Evolutionary conservation across 1,140 invertebrate species (phyloP).

Genomic region (Ips nitidus): DNA sequence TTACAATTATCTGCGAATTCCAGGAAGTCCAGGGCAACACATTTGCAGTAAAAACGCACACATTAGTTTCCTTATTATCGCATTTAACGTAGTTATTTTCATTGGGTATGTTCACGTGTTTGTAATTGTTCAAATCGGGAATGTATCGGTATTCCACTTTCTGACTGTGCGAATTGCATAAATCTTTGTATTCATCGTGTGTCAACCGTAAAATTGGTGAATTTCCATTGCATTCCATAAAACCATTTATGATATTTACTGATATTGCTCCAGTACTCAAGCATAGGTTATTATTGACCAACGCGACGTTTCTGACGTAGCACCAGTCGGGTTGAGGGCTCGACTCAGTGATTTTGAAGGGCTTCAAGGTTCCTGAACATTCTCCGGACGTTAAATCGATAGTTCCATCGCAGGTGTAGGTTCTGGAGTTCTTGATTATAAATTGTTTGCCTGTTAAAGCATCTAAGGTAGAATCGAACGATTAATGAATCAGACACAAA

Average conservation of each 20-base stretch:
- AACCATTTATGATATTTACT: conserved; percentile 1
- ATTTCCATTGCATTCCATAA: neutral
- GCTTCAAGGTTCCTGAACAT: conserved; percentile 8
- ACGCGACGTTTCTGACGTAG: conserved; percentile 8
- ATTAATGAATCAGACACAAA: conserved; percentile 8
- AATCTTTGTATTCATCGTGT: conserved; percentile 23
- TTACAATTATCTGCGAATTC: no score
- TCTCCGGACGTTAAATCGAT: conserved; percentile 5
- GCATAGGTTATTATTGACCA: conserved; percentile 20
- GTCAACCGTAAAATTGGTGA: neutral
- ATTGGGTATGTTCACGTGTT: conserved; percentile 24
- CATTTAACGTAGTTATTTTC: conserved; percentile 25
- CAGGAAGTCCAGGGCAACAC: no score
- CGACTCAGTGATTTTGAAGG: conserved; percentile 13
- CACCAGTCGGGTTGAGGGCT: conserved; percentile 24
- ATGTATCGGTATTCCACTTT: conserved; percentile 15
- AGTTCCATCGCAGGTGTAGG: neutral
- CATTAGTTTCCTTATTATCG: conserved; percentile 16
- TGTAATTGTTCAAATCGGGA: conserved; percentile 8
- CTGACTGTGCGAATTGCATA: conserved; percentile 9
- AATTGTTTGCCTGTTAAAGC: conserved; percentile 15
- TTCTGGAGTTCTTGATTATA: conserved; percentile 11
- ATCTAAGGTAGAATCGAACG: conserved; percentile 1
- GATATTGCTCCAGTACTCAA: conserved; percentile 3
- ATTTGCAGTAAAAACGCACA: conserved; percentile 28